phyloP scores from a whole-genome alignment of 1,140 invertebrate species.

The Eulimnadia texana region DNA sequence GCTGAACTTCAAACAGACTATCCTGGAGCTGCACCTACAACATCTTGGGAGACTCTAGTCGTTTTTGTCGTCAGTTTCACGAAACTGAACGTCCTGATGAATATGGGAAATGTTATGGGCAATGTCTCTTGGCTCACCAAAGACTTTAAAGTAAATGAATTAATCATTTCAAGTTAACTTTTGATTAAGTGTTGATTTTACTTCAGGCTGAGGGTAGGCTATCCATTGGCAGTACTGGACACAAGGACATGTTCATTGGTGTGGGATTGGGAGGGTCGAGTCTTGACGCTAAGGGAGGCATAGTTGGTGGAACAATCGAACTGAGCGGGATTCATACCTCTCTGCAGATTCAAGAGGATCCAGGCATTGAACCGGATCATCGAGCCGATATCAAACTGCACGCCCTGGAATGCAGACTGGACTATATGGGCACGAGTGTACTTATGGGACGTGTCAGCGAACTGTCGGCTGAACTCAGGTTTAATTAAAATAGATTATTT shows the following conservation, averaged over 20 bases:
- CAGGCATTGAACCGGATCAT: slow-evolving; percentile 76
- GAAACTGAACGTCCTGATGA: slow-evolving; percentile 89
- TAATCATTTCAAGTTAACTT: no score
- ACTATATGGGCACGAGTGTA: slow-evolving; percentile 89
- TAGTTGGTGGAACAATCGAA: slow-evolving; percentile 87
- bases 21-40: slow-evolving; percentile 14
- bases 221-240: slow-evolving; percentile 83
- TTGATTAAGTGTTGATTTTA: background rate
- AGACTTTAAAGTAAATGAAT: slow-evolving; percentile 9
- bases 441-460: slow-evolving; percentile 76
- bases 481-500: background rate
- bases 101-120: slow-evolving; percentile 98
- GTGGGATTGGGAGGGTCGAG: slow-evolving; percentile 76
- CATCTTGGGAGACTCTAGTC: slow-evolving; percentile 79
- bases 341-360: slow-evolving; percentile 74
- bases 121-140: slow-evolving; percentile 44
- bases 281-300: slow-evolving; percentile 87
- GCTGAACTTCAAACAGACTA: slow-evolving; percentile 3
- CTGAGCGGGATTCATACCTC: slow-evolving; percentile 76
- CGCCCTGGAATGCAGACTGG: slow-evolving; percentile 72
- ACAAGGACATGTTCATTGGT: slow-evolving; percentile 82
- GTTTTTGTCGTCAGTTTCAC: slow-evolving; percentile 92
- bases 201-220: slow-evolving; percentile 78
- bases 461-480: slow-evolving; percentile 34
- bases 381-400: slow-evolving; percentile 66